Percentiles rank a stretch among this genome's conserved stretches.
Conservation (phyloP, 2,113 vertebrate species). For the Psettodes erumei region DNA sequence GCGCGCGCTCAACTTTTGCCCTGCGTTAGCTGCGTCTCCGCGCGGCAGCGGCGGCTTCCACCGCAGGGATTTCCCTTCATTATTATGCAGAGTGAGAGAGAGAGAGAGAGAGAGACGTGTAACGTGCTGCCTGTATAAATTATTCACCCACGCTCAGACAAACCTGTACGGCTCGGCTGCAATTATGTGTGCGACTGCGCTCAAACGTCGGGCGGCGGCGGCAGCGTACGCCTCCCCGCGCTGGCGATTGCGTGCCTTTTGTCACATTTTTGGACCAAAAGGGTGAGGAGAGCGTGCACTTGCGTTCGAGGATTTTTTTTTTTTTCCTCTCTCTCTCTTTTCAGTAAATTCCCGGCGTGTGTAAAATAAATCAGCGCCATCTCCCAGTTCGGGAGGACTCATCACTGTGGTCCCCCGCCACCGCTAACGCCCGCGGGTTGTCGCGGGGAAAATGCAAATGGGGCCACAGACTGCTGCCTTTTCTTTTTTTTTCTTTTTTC, state of each 20-base stretch:
- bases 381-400: neutral
- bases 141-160: constrained; percentile 68
- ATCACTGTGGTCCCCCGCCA: neutral
- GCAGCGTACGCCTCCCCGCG: neutral
- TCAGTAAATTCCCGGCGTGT: no score
- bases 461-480: constrained; percentile 35
- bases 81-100: constrained; percentile 54
- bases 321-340: no score
- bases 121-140: constrained; percentile 64
- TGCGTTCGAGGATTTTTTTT: no score
- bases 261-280: constrained; percentile 16
- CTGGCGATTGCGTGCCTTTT: neutral
- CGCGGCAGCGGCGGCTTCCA: constrained; percentile 49
- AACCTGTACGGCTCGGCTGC: constrained; percentile 59
- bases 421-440: neutral
- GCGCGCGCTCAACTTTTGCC: constrained; percentile 58
- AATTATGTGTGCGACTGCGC: constrained; percentile 37
- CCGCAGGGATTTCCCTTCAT: constrained; percentile 73
- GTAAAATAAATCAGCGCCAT: neutral
- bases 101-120: constrained; percentile 28
- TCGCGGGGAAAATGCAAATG: constrained; percentile 23
- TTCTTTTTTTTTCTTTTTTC: no score
- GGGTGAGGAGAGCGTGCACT: no score
- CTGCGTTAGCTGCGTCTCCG: constrained; percentile 53
- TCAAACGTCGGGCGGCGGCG: no score